Conservation (phyloP, 1,140 invertebrate species). For the Drosophila persimilis region DNA sequence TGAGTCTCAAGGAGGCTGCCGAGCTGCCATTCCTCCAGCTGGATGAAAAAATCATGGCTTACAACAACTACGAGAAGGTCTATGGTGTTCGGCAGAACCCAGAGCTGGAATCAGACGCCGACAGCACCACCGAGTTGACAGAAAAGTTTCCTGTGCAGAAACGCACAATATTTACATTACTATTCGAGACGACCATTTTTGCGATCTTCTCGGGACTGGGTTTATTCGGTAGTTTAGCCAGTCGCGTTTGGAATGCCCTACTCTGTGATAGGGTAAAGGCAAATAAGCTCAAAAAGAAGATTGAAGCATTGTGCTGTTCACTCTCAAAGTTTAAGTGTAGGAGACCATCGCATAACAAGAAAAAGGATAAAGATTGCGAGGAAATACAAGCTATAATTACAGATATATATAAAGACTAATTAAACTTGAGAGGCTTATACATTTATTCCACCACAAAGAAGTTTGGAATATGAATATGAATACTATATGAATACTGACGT, state of each 20-base stretch:
- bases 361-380: no score
- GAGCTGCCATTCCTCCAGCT: constrained; percentile 19
- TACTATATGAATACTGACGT: no score
- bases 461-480: no score
- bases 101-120: neutral
- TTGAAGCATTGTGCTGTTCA: no score
- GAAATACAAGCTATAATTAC: no score
- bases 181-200: constrained; percentile 27
- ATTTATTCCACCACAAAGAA: no score
- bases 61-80: constrained; percentile 15
- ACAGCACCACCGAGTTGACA: neutral
- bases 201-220: constrained; percentile 21
- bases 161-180: neutral
- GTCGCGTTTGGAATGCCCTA: constrained; percentile 19
- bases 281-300: constrained; percentile 13
- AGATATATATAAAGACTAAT: no score
- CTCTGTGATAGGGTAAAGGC: constrained; percentile 22
- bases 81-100: neutral
- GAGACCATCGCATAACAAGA: no score
- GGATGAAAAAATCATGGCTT: constrained; percentile 30
- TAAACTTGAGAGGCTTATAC: no score
- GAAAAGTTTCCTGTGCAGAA: neutral
- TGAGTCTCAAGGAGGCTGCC: constrained; percentile 13
- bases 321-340: no score
- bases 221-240: constrained; percentile 3